These are phyloP conservation scores for Sminthurinus aureus DNA, from an alignment of 2,888 invertebrate genomes.

Conservation along the genomic window DNA sequence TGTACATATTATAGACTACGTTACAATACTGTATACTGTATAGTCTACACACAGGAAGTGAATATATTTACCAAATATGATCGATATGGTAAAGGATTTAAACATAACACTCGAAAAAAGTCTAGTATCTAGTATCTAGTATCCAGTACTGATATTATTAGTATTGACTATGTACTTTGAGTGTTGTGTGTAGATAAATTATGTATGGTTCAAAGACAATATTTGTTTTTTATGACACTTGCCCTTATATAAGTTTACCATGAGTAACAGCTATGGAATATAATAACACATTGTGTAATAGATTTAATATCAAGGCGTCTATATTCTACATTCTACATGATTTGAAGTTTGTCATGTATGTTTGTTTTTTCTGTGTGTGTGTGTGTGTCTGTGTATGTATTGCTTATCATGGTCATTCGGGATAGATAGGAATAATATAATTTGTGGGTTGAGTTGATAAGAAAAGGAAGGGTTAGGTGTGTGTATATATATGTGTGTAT, in stretches of 20 bases:
- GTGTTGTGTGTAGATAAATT: not conserved
- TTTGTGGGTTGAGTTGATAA: constrained; percentile 28
- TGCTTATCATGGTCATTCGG: no score
- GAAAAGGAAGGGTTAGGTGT: not conserved
- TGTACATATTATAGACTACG: no score
- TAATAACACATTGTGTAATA: no score
- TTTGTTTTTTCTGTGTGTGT: not conserved
- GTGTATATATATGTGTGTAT: no score
- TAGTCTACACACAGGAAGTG: not conserved
- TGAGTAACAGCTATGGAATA: no score
- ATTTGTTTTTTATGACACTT: not conserved
- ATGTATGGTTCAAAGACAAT: not conserved
- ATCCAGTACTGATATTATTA: no score
- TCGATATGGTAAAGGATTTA: not conserved
- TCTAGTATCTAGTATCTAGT: no score
- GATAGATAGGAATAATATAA: not conserved
- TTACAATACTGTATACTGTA: no score
- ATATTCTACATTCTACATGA: not conserved
- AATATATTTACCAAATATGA: not conserved
- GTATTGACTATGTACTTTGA: no score
- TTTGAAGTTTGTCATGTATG: not conserved
- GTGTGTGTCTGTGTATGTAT: no score
- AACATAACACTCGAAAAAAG: not conserved
- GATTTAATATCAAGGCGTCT: no score
- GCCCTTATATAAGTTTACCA: not conserved